These are phyloP conservation scores for Parasteatoda tepidariorum DNA, from an alignment of 1,140 invertebrate genomes.

Conservation along the genomic window DNA sequence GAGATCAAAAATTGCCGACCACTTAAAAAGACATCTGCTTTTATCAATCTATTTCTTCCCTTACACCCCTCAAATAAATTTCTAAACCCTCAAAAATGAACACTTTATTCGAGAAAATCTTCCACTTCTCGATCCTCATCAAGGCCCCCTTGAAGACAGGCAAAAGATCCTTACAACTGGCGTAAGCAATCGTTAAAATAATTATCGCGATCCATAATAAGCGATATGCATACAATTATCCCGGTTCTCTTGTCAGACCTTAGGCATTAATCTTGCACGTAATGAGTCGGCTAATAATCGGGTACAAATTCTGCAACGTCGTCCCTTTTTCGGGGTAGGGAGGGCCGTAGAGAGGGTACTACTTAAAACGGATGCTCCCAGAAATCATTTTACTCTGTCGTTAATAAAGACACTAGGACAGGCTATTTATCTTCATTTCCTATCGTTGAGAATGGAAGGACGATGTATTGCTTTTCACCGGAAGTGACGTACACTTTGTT, in stretches of 20 bases:
- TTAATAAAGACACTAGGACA: conserved; percentile 48
- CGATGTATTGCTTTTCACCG: no score
- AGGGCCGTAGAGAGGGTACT: background rate
- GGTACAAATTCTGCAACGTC: conserved; percentile 49
- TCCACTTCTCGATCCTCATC: background rate
- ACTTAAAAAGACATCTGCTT: background rate
- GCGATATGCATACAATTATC: conserved; percentile 58
- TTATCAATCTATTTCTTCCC: background rate
- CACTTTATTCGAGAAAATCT: background rate
- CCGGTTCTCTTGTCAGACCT: conserved; percentile 37
- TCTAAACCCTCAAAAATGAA: background rate
- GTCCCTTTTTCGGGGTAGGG: background rate
- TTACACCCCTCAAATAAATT: background rate
- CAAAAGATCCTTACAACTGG: conserved; percentile 12
- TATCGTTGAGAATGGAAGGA: no score
- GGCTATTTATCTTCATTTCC: conserved; percentile 52
- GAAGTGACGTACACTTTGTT: no score
- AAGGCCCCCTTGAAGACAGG: background rate
- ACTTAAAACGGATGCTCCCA: conserved; percentile 49
- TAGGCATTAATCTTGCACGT: conserved; percentile 53
- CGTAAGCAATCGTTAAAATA: conserved; percentile 59
- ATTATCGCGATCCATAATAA: conserved; percentile 57
- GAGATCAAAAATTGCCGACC: no score
- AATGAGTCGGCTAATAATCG: conserved; percentile 57
- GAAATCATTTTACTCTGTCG: conserved; percentile 49